Conservation (phyloP, 1,140 invertebrate genomes). For the Drosophila seguyi region DNA sequence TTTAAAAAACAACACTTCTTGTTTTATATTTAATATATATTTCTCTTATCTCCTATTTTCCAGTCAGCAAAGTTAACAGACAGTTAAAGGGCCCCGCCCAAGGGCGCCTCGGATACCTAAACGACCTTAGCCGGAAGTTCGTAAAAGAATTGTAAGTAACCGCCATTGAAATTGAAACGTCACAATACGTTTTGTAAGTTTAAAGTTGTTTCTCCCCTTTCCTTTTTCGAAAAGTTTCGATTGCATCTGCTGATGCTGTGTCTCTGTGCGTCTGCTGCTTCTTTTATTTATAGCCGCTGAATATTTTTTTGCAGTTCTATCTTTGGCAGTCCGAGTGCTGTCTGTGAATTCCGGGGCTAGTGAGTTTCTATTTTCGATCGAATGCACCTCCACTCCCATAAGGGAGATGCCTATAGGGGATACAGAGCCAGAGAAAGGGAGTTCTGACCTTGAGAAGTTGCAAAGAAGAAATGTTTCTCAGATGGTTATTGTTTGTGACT, state of each 20-base stretch:
- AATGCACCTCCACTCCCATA: slow-evolving; percentile 29
- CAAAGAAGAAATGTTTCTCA: neutral
- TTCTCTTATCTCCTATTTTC: slow-evolving; percentile 11
- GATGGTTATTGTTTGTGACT: neutral
- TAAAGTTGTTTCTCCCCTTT: slow-evolving; percentile 3
- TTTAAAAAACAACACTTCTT: neutral
- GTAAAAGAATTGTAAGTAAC: slow-evolving; percentile 43
- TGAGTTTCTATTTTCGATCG: slow-evolving; percentile 40
- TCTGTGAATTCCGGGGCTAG: slow-evolving; percentile 51
- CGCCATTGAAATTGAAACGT: slow-evolving; percentile 32
- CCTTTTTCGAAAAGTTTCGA: slow-evolving; percentile 40
- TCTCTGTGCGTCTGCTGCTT: slow-evolving; percentile 20
- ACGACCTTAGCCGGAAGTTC: slow-evolving; percentile 20
- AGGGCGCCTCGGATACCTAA: slow-evolving; percentile 74
- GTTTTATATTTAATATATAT: neutral
- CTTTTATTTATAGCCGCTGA: slow-evolving; percentile 51
- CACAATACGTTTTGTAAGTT: slow-evolving; percentile 34
- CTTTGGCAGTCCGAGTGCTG: slow-evolving; percentile 41
- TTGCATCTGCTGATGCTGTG: slow-evolving; percentile 34
- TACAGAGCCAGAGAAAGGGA: slow-evolving; percentile 9
- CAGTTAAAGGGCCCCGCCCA: slow-evolving; percentile 56
- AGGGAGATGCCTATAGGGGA: slow-evolving; percentile 20
- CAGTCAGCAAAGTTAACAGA: slow-evolving; percentile 71
- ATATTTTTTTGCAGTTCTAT: slow-evolving; percentile 49
- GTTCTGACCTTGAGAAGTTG: slow-evolving; percentile 41